A percentile compares a stretch with the other conserved stretches of the same genome.
These are phyloP conservation scores for Fundulus diaphanus DNA, from an alignment of 2,797 vertebrate genomes.

Conservation along the genomic window DNA sequence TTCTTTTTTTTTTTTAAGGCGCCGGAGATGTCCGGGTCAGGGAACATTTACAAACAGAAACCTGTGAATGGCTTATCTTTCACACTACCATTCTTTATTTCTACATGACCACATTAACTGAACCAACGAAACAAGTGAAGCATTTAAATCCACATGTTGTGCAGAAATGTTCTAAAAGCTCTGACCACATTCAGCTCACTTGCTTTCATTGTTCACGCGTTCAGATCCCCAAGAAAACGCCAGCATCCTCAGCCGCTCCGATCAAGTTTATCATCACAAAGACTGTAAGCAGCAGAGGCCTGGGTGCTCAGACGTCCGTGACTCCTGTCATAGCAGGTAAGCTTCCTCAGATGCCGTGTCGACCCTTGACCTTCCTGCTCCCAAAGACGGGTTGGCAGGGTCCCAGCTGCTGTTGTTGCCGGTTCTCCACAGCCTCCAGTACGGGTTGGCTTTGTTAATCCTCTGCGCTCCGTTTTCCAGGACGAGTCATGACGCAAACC, in stretches of 20 bases:
- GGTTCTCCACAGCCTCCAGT: not conserved
- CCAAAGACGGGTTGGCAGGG: not conserved
- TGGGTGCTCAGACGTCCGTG: constrained; percentile 87
- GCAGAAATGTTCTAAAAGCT: not conserved
- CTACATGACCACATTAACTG: not conserved
- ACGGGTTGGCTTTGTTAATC: not conserved
- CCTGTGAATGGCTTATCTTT: too few relatives aligned
- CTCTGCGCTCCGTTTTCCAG: constrained; percentile 64
- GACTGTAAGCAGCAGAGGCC: constrained; percentile 93
- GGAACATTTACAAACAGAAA: too few relatives aligned
- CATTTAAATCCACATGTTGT: not conserved
- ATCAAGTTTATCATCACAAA: constrained; percentile 98
- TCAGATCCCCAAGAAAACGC: constrained; percentile 96
- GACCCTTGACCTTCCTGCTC: too few relatives aligned
- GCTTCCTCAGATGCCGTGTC: not conserved
- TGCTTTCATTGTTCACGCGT: constrained; percentile 44
- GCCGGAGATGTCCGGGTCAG: too few relatives aligned
- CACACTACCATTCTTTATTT: too few relatives aligned
- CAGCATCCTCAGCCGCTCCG: constrained; percentile 90
- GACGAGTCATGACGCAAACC: constrained; percentile 90
- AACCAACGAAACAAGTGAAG: not conserved
- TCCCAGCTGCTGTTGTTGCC: not conserved
- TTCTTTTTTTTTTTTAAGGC: too few relatives aligned
- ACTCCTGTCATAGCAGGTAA: constrained; percentile 90
- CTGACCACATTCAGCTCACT: not conserved